Conservation (phyloP, 2,888 invertebrate species). For the Plagiodera versicolora region DNA sequence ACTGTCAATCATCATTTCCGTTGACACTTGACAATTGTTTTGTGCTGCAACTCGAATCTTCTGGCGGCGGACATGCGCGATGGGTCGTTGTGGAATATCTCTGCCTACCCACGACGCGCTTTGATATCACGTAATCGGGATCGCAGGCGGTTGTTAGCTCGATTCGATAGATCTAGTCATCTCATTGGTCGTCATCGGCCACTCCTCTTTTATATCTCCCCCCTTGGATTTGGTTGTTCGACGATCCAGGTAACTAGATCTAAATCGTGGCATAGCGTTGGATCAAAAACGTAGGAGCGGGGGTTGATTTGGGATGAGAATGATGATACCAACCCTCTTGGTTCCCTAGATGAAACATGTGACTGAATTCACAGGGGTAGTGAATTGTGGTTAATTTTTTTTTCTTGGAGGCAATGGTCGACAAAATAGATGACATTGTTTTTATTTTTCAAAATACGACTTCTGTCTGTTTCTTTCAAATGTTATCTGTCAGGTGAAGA, state of each 20-base stretch:
- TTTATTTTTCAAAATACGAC: no score
- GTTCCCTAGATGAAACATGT: no score
- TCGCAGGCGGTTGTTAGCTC: conserved; percentile 41
- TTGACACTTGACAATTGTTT: background rate
- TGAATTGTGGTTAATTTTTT: no score
- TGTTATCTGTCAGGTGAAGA: no score
- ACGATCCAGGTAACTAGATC: background rate
- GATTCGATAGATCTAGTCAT: conserved; percentile 34
- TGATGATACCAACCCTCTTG: no score
- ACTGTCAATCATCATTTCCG: no score
- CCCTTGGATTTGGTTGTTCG: conserved; percentile 20
- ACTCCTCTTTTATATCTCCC: conserved; percentile 26
- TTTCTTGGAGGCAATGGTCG: no score
- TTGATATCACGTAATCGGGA: conserved; percentile 51
- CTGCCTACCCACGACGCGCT: conserved; percentile 29
- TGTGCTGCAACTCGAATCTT: background rate
- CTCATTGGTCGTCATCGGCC: conserved; percentile 44
- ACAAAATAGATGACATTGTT: no score
- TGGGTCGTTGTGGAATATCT: background rate
- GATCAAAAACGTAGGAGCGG: background rate
- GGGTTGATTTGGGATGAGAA: no score
- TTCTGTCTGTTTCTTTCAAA: no score
- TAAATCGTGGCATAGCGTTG: background rate
- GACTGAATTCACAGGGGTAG: no score
- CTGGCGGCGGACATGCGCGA: conserved; percentile 15